Evolutionary conservation across 2,797 vertebrate genomes (phyloP).

Genomic region (Platyrinchus mystaceus): DNA sequence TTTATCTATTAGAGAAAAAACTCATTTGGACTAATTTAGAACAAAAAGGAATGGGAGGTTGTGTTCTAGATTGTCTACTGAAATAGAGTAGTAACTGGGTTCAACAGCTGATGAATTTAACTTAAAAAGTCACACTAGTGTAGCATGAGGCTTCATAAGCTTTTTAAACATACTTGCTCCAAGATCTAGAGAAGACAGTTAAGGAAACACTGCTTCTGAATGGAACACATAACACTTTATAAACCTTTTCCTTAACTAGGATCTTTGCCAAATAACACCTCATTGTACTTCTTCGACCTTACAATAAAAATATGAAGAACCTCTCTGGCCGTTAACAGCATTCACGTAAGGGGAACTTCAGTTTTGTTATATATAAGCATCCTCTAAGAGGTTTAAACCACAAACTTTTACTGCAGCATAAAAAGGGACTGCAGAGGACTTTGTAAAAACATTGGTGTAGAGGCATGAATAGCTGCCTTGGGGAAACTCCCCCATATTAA

Average conservation of each 20-base stretch:
- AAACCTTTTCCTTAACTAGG: constrained; percentile 1
- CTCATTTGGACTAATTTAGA: background rate
- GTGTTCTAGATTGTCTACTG: background rate
- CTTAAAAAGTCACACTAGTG: background rate
- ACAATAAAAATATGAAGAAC: constrained; percentile 24
- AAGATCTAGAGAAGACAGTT: constrained; percentile 2
- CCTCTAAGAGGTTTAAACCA: constrained; percentile 57
- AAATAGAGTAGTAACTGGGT: background rate
- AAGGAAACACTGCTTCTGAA: background rate
- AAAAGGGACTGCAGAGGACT: constrained; percentile 14
- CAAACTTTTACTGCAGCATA: constrained; percentile 48
- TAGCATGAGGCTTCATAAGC: background rate
- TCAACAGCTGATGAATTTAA: background rate
- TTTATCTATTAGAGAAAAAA: background rate
- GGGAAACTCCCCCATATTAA: constrained; percentile 63
- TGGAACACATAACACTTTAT: background rate
- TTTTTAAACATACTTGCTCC: background rate
- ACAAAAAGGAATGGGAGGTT: background rate
- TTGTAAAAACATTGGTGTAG: constrained; percentile 50
- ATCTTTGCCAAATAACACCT: constrained; percentile 31
- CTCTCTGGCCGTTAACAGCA: background rate
- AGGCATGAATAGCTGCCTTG: constrained; percentile 32
- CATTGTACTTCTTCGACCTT: background rate
- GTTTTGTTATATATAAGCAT: constrained; percentile 37
- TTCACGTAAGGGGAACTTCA: constrained; percentile 39